phyloP scores from a whole-genome alignment of 2,113 vertebrate genomes.

The Ptyas mucosa region DNA sequence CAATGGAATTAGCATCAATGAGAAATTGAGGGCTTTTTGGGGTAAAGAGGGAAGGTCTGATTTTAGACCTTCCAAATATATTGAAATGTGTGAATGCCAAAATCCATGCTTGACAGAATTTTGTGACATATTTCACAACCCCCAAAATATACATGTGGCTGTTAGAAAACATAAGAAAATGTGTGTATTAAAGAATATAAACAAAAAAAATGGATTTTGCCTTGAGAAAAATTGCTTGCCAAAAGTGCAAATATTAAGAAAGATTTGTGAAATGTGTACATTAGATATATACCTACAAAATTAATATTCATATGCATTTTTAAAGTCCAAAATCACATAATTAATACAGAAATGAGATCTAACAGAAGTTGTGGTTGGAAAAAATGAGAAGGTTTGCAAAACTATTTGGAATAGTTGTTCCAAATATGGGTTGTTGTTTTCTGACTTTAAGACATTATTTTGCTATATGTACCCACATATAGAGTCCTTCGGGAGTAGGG shows the following conservation, averaged over 20 bases:
- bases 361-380: neutral
- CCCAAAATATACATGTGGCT: neutral
- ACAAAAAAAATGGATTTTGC: neutral
- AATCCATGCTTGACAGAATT: neutral
- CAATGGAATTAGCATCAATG: neutral
- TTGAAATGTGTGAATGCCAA: neutral
- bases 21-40: neutral
- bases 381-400: neutral
- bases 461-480: neutral
- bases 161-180: neutral
- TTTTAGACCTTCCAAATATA: neutral
- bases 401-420: neutral
- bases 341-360: neutral
- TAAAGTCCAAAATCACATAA: neutral
- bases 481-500: too few relatives aligned
- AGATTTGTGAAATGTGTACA: neutral
- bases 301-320: neutral
- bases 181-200: neutral
- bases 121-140: neutral
- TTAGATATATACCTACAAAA: neutral
- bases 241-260: neutral
- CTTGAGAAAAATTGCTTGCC: neutral
- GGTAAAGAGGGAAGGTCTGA: neutral
- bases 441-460: neutral
- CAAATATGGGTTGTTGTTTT: neutral